Conservation (phyloP, 2,797 vertebrate genomes). For the Tokudaia muenninki region DNA sequence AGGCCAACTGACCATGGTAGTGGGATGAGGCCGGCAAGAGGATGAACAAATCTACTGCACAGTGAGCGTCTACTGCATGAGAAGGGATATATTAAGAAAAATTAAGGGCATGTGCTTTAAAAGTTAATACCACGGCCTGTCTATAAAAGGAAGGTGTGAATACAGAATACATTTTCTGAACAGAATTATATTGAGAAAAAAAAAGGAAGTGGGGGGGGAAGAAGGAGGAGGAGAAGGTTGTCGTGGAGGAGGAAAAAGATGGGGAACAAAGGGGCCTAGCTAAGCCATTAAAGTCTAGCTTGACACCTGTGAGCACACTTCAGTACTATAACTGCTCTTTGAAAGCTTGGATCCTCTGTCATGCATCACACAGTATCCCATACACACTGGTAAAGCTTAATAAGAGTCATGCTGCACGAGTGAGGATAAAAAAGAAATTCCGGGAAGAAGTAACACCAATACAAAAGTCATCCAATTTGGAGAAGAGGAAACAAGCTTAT, state of each 20-base stretch:
- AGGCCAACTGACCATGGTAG: not conserved
- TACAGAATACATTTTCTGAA: not conserved
- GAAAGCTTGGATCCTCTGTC: not conserved
- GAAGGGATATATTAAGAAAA: not conserved
- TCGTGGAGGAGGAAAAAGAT: too few relatives aligned
- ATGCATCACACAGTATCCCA: too few relatives aligned
- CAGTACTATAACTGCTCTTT: not conserved
- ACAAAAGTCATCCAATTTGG: not conserved
- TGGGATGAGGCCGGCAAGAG: not conserved
- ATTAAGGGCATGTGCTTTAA: not conserved
- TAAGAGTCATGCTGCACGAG: not conserved
- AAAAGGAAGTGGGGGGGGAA: not conserved
- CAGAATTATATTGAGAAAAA: not conserved
- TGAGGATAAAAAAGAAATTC: not conserved
- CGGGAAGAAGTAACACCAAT: not conserved
- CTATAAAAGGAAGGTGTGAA: not conserved
- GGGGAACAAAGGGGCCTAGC: too few relatives aligned
- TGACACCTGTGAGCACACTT: not conserved
- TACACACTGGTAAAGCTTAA: not conserved
- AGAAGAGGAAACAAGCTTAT: not conserved
- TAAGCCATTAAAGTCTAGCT: not conserved
- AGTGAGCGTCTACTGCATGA: not conserved
- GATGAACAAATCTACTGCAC: not conserved
- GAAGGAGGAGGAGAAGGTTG: too few relatives aligned
- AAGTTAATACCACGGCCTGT: not conserved